These are phyloP conservation scores for Bradypodion pumilum DNA, from an alignment of 2,797 vertebrate genomes.

Conservation along the genomic window DNA sequence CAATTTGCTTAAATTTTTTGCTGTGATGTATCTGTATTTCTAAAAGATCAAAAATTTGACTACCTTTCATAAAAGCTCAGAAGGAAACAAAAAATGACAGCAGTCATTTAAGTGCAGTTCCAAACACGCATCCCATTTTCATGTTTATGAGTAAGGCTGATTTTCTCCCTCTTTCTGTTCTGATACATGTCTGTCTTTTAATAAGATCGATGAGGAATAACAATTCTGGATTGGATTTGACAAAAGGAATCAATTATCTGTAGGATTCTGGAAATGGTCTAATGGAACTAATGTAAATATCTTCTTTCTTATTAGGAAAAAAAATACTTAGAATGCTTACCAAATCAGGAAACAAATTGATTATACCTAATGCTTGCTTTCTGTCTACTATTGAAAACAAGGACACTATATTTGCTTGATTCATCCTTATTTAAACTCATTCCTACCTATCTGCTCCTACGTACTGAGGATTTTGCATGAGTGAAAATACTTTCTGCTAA, in stretches of 20 bases:
- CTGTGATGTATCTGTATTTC: too few species aligned
- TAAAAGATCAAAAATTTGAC: not conserved
- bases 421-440: not conserved
- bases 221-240: slow-evolving; percentile 97
- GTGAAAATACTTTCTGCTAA: not conserved
- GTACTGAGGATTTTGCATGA: not conserved
- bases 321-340: not conserved
- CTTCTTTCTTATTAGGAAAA: not conserved
- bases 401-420: not conserved
- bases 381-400: not conserved
- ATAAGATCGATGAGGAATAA: slow-evolving; percentile 80
- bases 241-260: slow-evolving; percentile 84
- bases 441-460: not conserved
- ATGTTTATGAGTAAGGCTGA: not conserved
- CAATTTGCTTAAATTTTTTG: not conserved
- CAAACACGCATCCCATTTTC: not conserved
- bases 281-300: slow-evolving; percentile 87
- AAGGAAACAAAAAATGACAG: not conserved
- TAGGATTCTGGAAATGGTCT: slow-evolving; percentile 90
- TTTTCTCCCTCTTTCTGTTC: not conserved
- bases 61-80: not conserved
- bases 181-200: slow-evolving; percentile 44
- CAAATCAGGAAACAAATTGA: not conserved
- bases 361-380: not conserved
- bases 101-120: not conserved